Conservation (phyloP, 2,888 invertebrate genomes). For the Xylophagus ater region DNA sequence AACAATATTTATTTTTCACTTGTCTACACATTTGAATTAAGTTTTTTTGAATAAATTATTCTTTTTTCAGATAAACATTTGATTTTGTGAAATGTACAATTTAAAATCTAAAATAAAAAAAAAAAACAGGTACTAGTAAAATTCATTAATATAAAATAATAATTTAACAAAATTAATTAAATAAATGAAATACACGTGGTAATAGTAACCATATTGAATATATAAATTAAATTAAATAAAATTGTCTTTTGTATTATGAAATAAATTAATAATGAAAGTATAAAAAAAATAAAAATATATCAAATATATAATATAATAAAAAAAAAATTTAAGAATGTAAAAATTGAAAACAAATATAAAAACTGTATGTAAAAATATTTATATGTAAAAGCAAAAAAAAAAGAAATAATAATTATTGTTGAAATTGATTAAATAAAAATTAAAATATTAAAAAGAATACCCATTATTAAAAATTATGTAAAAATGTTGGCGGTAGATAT, state of each 20-base stretch:
- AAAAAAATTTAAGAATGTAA: constrained; percentile 1
- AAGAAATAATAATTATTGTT: constrained; percentile 10
- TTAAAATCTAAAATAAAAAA: too few relatives aligned
- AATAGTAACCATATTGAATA: too few relatives aligned
- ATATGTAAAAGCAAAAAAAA: constrained; percentile 13
- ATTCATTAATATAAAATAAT: too few relatives aligned
- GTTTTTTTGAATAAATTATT: too few relatives aligned
- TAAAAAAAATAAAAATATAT: not conserved
- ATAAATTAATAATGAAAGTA: not conserved
- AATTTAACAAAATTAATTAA: too few relatives aligned
- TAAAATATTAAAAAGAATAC: constrained; percentile 7
- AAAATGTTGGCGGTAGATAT: constrained; percentile 2
- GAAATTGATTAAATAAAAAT: constrained; percentile 9
- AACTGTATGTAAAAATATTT: constrained; percentile 5
- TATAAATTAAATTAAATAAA: too few relatives aligned
- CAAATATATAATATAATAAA: constrained; percentile 1
- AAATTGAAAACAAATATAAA: constrained; percentile 1
- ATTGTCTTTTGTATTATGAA: not conserved
- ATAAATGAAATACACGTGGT: too few relatives aligned
- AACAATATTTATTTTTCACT: too few relatives aligned
- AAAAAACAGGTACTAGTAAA: too few relatives aligned
- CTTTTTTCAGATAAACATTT: too few relatives aligned
- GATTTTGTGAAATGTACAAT: too few relatives aligned
- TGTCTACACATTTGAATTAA: too few relatives aligned
- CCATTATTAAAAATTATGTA: constrained; percentile 9